Evolutionary conservation across 2,113 vertebrate species (phyloP).

Genomic region (Takifugu flavidus): DNA sequence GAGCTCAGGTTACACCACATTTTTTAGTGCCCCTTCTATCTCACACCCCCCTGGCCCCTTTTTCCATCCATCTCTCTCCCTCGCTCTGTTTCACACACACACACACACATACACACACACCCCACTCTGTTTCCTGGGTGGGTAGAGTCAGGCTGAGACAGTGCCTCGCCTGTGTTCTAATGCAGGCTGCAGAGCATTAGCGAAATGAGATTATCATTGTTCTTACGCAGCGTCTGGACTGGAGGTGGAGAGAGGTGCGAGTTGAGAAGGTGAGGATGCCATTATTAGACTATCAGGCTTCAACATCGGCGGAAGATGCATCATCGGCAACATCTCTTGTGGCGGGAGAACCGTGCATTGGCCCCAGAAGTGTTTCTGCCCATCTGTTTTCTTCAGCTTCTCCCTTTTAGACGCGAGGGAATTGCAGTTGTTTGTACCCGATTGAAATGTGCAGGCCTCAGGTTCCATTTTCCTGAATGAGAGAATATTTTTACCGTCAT

Average conservation of each 20-base stretch:
- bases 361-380: background rate
- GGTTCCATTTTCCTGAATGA: slow-evolving; percentile 16
- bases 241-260: slow-evolving; percentile 52
- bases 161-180: slow-evolving; percentile 66
- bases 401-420: background rate
- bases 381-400: background rate
- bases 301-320: slow-evolving; percentile 20
- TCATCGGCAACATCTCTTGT: slow-evolving; percentile 29
- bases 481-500: slow-evolving; percentile 19
- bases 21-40: slow-evolving; percentile 63
- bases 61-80: slow-evolving; percentile 22
- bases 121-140: slow-evolving; percentile 43
- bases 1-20: slow-evolving; percentile 75
- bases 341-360: background rate
- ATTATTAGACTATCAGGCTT: slow-evolving; percentile 50
- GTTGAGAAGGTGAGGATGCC: slow-evolving; percentile 56
- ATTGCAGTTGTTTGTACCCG: background rate
- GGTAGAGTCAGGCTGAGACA: slow-evolving; percentile 58
- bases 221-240: slow-evolving; percentile 68
- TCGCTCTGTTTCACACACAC: background rate
- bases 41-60: slow-evolving; percentile 45
- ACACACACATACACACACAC: background rate
- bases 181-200: slow-evolving; percentile 72
- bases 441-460: background rate
- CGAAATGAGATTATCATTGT: slow-evolving; percentile 72